Conservation (phyloP, 2,113 vertebrate genomes). For the Coryphaenoides rupestris region DNA sequence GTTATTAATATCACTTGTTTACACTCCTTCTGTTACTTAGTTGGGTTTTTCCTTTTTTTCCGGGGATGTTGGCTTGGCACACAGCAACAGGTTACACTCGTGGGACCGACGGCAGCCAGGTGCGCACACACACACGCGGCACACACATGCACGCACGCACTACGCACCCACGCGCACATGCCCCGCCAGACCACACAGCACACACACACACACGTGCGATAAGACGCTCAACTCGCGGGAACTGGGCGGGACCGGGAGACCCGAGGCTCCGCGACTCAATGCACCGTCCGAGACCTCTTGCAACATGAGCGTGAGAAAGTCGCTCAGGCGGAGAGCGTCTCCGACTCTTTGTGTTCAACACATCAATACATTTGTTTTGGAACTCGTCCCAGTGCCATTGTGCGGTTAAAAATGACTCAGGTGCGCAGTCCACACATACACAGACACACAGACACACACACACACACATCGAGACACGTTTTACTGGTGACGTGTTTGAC, state of each 20-base stretch:
- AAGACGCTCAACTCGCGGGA: slow-evolving; percentile 69
- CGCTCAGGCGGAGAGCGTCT: slow-evolving; percentile 76
- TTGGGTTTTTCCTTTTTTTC: slow-evolving; percentile 3
- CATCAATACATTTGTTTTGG: slow-evolving; percentile 67
- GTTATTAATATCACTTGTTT: too few species aligned
- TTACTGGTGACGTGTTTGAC: slow-evolving; percentile 43
- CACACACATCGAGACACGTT: slow-evolving; percentile 35
- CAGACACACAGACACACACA: too few species aligned
- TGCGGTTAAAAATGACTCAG: slow-evolving; percentile 46
- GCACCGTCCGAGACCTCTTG: slow-evolving; percentile 67
- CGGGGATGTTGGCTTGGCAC: slow-evolving; percentile 33
- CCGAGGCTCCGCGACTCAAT: slow-evolving; percentile 68
- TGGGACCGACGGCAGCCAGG: slow-evolving; percentile 78
- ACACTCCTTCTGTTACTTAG: too few species aligned
- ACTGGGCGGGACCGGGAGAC: slow-evolving; percentile 54
- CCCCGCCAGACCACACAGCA: too few species aligned
- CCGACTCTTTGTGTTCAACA: slow-evolving; percentile 50
- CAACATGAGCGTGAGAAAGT: slow-evolving; percentile 96
- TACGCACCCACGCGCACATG: too few species aligned
- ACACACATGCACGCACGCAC: too few species aligned
- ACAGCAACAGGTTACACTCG: slow-evolving; percentile 75
- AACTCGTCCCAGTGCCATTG: slow-evolving; percentile 57
- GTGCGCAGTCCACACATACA: slow-evolving; percentile 37
- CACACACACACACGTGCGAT: slow-evolving; percentile 28
- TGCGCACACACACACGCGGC: slow-evolving; percentile 51